These are phyloP conservation scores for Actenoides lindsayi DNA, from an alignment of 2,113 vertebrate species.

Conservation along the genomic window DNA sequence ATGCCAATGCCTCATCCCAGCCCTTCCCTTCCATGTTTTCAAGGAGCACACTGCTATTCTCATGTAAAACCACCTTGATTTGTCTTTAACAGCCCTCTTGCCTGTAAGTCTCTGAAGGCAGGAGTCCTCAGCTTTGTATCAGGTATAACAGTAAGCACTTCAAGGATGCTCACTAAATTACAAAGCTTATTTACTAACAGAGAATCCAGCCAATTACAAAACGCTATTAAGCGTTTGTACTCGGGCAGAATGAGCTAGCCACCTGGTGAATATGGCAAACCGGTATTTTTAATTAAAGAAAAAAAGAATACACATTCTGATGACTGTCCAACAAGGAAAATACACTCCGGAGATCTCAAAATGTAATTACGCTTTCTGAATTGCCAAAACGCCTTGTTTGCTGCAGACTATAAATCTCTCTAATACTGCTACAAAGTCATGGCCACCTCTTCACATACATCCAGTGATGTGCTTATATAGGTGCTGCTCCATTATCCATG, in stretches of 20 bases:
- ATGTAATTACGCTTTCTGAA: background rate
- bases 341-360: background rate
- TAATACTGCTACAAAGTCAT: background rate
- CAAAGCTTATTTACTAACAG: background rate
- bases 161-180: background rate
- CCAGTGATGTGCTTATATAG: background rate
- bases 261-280: background rate
- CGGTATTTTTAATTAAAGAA: conserved; percentile 45
- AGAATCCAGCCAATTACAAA: conserved; percentile 14
- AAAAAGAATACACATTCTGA: background rate
- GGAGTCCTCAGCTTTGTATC: background rate
- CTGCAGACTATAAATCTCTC: background rate
- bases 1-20: background rate
- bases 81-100: background rate
- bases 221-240: background rate
- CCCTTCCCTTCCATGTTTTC: background rate
- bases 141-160: background rate
- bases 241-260: background rate
- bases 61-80: background rate
- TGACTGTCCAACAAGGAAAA: conserved; percentile 10
- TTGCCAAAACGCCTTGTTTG: background rate
- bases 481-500: background rate
- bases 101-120: background rate
- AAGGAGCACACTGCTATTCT: background rate
- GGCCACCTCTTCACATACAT: background rate